phyloP scores from a whole-genome alignment of 2,888 invertebrate genomes.

The Hoplodrina ambigua region DNA sequence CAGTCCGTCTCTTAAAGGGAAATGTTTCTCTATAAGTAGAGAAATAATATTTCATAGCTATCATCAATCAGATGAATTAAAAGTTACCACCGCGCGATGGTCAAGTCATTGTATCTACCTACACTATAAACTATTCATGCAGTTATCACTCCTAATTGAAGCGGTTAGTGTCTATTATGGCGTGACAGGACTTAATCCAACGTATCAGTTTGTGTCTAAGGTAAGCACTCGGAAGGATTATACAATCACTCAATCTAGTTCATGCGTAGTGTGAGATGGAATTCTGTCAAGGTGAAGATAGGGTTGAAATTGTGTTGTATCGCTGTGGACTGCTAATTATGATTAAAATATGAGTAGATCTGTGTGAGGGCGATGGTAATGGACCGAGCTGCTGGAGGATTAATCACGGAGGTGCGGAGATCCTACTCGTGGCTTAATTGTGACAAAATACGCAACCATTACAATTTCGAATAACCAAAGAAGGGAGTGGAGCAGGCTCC shows the following conservation, averaged over 20 bases:
- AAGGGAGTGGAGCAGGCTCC: not conserved
- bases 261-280: slow-evolving; percentile 5
- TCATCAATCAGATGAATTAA: slow-evolving; percentile 59
- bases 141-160: slow-evolving; percentile 41
- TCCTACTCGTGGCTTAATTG: slow-evolving; percentile 21
- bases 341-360: slow-evolving; percentile 64
- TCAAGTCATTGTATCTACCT: slow-evolving; percentile 24
- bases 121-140: slow-evolving; percentile 22
- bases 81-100: slow-evolving; percentile 34
- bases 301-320: slow-evolving; percentile 37
- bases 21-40: slow-evolving; percentile 12
- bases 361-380: slow-evolving; percentile 47
- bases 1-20: not conserved
- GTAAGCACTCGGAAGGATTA: slow-evolving; percentile 57
- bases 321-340: slow-evolving; percentile 44
- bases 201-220: slow-evolving; percentile 59
- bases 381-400: slow-evolving; percentile 46
- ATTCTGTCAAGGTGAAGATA: slow-evolving; percentile 5
- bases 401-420: slow-evolving; percentile 44
- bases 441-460: slow-evolving; percentile 15
- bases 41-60: slow-evolving; percentile 33
- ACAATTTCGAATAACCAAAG: slow-evolving; percentile 1
- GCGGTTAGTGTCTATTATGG: slow-evolving; percentile 44
- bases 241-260: slow-evolving; percentile 56
- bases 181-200: slow-evolving; percentile 44